Evolutionary conservation across 2,113 vertebrate species (phyloP), one percentile per base, ranked within the genome.

Genomic region (Picathartes gymnocephalus): DNA sequence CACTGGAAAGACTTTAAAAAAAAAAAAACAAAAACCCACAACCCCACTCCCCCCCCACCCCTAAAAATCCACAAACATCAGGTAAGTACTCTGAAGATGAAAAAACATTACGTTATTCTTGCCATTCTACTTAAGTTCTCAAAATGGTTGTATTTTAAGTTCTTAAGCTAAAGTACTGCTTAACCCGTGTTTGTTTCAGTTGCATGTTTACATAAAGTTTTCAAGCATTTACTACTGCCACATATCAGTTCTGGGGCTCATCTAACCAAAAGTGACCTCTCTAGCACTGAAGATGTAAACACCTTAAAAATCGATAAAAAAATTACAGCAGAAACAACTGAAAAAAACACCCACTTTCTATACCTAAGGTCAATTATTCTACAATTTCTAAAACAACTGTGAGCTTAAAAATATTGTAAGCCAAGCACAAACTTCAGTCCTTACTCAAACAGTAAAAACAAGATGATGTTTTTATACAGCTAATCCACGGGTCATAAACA

Each of bases 11-110:
- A 68, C 31, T 61, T 16, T 10, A 27, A 42, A 45, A 15, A n/a
- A n/a, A 8, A 1, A n/a, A n/a, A n/a, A n/a, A n/a, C n/a, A 44
- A 44, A 42, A 42, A 12, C 3, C 6, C 31, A 37, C 10, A 33
- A 28, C 2, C 10, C 11, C 4, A 56, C 11, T 11, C 25, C 2
- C 6, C 5, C 12, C 44, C 6, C 1, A n/a, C 8, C 33, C 7
- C 16, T 3, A 48, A 33, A 88, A 42, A 50, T 6, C 35, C 25
- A 50, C 14, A 47, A 51, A 60, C 54, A 50, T 44, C 37, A 9
- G 21, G 21, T 27, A 81, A 74, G 15, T 13, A 65, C 14, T 66
- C 31, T 44, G 27, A 90, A 70, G 35, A 57, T 28, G 62, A 70
- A 87, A 76, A 81, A 3, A 47, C 12, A 64, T 31, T 13, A 42